Evolutionary conservation across 2,888 invertebrate genomes (phyloP).

Genomic region (Achlya flavicornis): DNA sequence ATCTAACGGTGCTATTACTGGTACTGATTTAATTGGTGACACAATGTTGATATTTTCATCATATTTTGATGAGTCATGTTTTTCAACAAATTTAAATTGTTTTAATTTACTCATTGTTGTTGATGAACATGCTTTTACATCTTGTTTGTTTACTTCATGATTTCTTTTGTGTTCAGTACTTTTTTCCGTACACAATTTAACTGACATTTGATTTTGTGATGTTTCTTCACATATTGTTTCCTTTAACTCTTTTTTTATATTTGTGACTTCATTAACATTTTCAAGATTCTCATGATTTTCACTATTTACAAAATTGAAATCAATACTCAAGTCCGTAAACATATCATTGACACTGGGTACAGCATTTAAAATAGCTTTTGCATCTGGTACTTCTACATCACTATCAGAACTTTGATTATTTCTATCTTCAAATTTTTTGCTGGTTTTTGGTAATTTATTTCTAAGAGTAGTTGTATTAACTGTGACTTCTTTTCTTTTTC

Average conservation of each 20-base stretch:
- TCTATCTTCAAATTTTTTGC: slow-evolving; percentile 37
- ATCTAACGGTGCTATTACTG: slow-evolving; percentile 37
- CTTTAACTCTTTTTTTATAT: slow-evolving; percentile 9
- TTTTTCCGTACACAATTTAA: slow-evolving; percentile 13
- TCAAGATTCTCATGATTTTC: slow-evolving; percentile 17
- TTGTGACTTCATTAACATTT: slow-evolving; percentile 7
- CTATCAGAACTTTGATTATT: slow-evolving; percentile 27
- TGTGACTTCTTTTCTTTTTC: slow-evolving; percentile 61
- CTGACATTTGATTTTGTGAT: slow-evolving; percentile 17
- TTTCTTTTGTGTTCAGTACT: slow-evolving; percentile 19
- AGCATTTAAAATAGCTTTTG: slow-evolving; percentile 54
- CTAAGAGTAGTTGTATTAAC: slow-evolving; percentile 47
- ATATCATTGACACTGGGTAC: slow-evolving; percentile 78
- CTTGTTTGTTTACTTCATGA: slow-evolving; percentile 9
- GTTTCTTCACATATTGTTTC: slow-evolving; percentile 19
- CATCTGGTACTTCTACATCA: slow-evolving; percentile 44
- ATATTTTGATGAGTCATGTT: slow-evolving; percentile 63
- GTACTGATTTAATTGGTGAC: slow-evolving; percentile 28
- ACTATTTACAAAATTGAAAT: slow-evolving; percentile 51
- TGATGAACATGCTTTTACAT: slow-evolving; percentile 26
- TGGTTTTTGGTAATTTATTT: slow-evolving; percentile 42
- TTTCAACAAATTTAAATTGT: slow-evolving; percentile 63
- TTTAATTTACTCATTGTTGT: slow-evolving; percentile 58
- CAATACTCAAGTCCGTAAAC: slow-evolving; percentile 64
- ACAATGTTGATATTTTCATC: slow-evolving; percentile 36